A percentile compares a stretch with the other conserved stretches of the same genome.
Evolutionary conservation across 2,797 vertebrate species (phyloP).

Genomic region (Geotrypetes seraphini): DNA sequence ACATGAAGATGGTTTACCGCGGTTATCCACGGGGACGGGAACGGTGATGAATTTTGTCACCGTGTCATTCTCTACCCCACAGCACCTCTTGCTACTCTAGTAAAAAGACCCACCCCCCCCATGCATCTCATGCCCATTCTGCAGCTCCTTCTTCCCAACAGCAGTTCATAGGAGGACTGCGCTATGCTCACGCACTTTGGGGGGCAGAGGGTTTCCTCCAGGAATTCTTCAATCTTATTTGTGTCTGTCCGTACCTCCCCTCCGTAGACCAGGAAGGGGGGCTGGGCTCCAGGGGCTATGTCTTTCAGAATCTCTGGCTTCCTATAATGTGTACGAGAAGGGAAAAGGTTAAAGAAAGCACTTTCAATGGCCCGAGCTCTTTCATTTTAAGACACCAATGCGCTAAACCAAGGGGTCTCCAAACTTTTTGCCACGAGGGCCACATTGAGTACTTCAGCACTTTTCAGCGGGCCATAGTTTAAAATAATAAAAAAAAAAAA

Average conservation of each 20-base stretch:
- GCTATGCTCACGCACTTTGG: slow-evolving; percentile 74
- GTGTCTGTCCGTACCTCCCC: slow-evolving; percentile 83
- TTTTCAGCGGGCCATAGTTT: no score
- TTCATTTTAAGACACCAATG: no score
- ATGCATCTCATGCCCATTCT: not conserved
- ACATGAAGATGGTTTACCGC: no score
- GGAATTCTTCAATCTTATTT: slow-evolving; percentile 89
- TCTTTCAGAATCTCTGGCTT: slow-evolving; percentile 78
- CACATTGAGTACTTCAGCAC: no score
- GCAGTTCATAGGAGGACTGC: no score
- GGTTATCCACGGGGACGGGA: no score
- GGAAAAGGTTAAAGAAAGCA: not conserved
- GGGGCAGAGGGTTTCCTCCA: slow-evolving; percentile 75
- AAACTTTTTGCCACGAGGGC: no score
- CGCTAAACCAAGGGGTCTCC: no score
- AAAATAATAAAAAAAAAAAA: no score
- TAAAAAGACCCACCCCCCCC: not conserved
- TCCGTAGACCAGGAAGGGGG: slow-evolving; percentile 75
- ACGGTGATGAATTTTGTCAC: no score
- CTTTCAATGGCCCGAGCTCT: no score
- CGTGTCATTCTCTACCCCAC: no score
- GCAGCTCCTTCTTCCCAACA: not conserved
- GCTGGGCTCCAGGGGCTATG: slow-evolving; percentile 78
- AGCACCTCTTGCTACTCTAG: not conserved
- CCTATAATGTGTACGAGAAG: slow-evolving; percentile 36